Conservation (phyloP, 2,113 vertebrate species). For the Cephalopholis sonnerati region DNA sequence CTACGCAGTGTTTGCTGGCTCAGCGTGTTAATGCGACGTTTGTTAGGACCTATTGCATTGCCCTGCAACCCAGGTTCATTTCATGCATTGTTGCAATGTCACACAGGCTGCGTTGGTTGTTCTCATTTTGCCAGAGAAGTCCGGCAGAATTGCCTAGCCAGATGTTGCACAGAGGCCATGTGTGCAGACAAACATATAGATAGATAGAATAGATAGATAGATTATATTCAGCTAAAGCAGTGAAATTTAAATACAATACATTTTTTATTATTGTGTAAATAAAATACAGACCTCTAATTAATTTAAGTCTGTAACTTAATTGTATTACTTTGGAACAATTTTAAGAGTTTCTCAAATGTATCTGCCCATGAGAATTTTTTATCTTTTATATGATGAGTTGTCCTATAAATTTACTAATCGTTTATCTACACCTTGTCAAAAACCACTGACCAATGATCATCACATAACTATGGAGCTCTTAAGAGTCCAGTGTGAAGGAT, state of each 20-base stretch:
- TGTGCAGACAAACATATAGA: neutral
- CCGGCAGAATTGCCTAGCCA: conserved; percentile 1
- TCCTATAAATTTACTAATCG: neutral
- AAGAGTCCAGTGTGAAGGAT: too few species aligned
- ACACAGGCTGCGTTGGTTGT: neutral
- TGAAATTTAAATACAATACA: too few species aligned
- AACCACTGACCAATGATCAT: neutral
- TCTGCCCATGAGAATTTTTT: neutral
- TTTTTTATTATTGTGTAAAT: neutral
- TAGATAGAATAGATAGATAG: neutral
- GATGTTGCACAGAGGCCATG: conserved; percentile 35
- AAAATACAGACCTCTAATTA: neutral
- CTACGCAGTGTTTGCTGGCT: conserved; percentile 42
- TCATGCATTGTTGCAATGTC: neutral
- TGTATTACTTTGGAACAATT: neutral
- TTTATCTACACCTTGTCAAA: neutral
- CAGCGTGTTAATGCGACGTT: conserved; percentile 60
- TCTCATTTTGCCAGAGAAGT: neutral
- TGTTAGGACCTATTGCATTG: conserved; percentile 8
- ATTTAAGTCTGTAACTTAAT: neutral
- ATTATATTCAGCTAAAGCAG: neutral
- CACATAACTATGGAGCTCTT: neutral
- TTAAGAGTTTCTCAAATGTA: neutral
- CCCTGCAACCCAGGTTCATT: conserved; percentile 3
- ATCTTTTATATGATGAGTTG: neutral